Evolutionary conservation across 2,797 vertebrate genomes (phyloP).

Genomic region (Sparus aurata): DNA sequence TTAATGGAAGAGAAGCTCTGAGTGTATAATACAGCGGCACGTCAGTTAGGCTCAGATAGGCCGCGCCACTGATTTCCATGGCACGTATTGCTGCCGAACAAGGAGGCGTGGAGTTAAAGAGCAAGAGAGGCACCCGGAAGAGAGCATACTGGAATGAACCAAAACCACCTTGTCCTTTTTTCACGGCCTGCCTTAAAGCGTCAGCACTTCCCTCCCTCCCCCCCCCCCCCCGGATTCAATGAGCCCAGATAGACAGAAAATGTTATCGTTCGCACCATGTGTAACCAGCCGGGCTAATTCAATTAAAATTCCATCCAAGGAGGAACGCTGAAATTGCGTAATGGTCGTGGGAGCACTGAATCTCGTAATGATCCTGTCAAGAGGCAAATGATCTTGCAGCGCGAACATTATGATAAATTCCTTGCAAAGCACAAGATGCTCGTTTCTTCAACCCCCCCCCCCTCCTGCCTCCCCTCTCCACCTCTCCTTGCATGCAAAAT

Average conservation of each 20-base stretch:
- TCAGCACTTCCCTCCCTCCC: slow-evolving; percentile 55
- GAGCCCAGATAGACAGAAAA: slow-evolving; percentile 83
- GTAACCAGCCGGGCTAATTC: slow-evolving; percentile 85
- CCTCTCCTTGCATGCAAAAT: slow-evolving; percentile 61
- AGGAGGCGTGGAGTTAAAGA: slow-evolving; percentile 13
- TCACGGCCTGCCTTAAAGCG: slow-evolving; percentile 51
- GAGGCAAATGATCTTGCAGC: slow-evolving; percentile 81
- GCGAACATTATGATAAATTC: slow-evolving; percentile 83
- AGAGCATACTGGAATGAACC: slow-evolving; percentile 42
- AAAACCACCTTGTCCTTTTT: slow-evolving; percentile 55
- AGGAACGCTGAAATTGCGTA: slow-evolving; percentile 83
- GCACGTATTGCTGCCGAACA: slow-evolving; percentile 52
- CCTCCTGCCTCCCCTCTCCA: slow-evolving; percentile 18
- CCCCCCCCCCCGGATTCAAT: slow-evolving; percentile 63
- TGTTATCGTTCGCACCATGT: slow-evolving; percentile 84
- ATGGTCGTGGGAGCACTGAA: slow-evolving; percentile 82
- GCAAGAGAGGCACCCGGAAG: slow-evolving; percentile 8
- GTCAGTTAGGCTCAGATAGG: slow-evolving; percentile 24
- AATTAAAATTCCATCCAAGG: slow-evolving; percentile 85
- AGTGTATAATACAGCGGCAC: slow-evolving; percentile 49
- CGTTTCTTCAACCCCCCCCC: slow-evolving; percentile 13
- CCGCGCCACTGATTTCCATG: slow-evolving; percentile 22
- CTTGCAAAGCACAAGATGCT: slow-evolving; percentile 74
- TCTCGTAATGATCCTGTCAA: slow-evolving; percentile 86
- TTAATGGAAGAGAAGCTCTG: slow-evolving; percentile 67